phyloP scores from a whole-genome alignment of 92 coral and sea anemone genomes.

The Epizoanthus scotinus region DNA sequence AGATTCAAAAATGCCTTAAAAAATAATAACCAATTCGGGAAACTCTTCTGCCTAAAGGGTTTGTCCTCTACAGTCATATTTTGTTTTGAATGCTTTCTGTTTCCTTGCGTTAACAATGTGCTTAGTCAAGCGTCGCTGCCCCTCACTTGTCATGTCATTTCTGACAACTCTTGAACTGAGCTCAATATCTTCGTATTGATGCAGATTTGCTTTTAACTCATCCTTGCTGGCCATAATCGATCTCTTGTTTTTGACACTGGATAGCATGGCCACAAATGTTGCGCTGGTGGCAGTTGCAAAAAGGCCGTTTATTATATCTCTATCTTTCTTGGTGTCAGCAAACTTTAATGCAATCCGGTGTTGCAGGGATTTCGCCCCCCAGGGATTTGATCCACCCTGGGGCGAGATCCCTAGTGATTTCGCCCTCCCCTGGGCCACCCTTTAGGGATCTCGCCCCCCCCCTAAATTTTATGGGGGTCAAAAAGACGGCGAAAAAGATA shows the following conservation, averaged over 20 bases:
- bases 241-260: conserved; percentile 43
- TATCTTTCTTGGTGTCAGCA: conserved; percentile 55
- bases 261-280: conserved; percentile 34
- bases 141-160: conserved; percentile 57
- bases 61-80: conserved; percentile 28
- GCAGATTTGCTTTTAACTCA: conserved; percentile 3
- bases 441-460: no score
- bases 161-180: conserved; percentile 39
- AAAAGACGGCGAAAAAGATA: no score
- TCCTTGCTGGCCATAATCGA: conserved; percentile 40
- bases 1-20: no score
- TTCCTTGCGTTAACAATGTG: conserved; percentile 9
- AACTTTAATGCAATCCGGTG: conserved; percentile 24
- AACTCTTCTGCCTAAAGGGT: conserved; percentile 27
- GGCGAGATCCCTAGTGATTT: no score
- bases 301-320: conserved; percentile 49
- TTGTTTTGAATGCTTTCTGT: conserved; percentile 13
- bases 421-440: no score
- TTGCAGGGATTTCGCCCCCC: no score
- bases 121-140: conserved; percentile 40
- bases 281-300: conserved; percentile 48
- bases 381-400: no score
- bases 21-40: conserved; percentile 48
- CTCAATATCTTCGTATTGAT: conserved; percentile 26
- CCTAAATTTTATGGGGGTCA: no score